Percentiles rank a stretch among this genome's conserved stretches.
Evolutionary conservation across 2,797 vertebrate species (phyloP).

Genomic region (Holocentrus rufus): DNA sequence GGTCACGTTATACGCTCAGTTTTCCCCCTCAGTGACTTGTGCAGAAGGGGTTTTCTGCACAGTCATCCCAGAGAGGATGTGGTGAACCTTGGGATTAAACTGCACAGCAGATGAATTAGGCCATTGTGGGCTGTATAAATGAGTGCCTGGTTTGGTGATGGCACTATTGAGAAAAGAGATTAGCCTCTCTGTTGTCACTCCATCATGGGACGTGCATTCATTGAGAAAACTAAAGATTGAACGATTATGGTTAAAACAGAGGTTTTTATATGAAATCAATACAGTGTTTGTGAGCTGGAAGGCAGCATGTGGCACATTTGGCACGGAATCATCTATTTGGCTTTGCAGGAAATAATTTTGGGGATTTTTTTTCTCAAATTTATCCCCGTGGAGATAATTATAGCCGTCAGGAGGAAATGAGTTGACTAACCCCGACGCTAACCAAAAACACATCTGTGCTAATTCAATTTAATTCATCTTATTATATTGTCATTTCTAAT

Average conservation of each 20-base stretch:
- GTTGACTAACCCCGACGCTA: background rate
- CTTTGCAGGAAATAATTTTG: background rate
- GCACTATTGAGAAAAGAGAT: slow-evolving; percentile 52
- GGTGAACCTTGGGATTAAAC: slow-evolving; percentile 27
- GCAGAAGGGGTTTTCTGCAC: background rate
- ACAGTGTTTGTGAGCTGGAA: slow-evolving; percentile 11
- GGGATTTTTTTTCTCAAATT: background rate
- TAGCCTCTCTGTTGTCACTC: slow-evolving; percentile 30
- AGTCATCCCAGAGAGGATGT: slow-evolving; percentile 39
- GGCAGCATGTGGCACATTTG: slow-evolving; percentile 2
- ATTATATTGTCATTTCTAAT: no score
- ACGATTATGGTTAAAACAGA: background rate
- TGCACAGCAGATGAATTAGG: slow-evolving; percentile 53
- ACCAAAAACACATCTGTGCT: background rate
- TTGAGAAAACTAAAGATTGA: background rate
- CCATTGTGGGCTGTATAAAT: slow-evolving; percentile 66
- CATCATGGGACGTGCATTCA: slow-evolving; percentile 23
- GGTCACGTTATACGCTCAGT: slow-evolving; percentile 13
- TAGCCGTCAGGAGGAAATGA: background rate
- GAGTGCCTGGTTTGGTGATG: slow-evolving; percentile 62
- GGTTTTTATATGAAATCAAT: slow-evolving; percentile 16
- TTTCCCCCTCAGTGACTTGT: background rate
- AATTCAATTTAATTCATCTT: background rate
- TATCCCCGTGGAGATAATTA: background rate
- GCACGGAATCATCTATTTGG: background rate